A percentile compares a stretch with the other conserved stretches of the same genome.
Conservation (phyloP, 1,140 invertebrate genomes). For the Drosophila gunungcola region DNA sequence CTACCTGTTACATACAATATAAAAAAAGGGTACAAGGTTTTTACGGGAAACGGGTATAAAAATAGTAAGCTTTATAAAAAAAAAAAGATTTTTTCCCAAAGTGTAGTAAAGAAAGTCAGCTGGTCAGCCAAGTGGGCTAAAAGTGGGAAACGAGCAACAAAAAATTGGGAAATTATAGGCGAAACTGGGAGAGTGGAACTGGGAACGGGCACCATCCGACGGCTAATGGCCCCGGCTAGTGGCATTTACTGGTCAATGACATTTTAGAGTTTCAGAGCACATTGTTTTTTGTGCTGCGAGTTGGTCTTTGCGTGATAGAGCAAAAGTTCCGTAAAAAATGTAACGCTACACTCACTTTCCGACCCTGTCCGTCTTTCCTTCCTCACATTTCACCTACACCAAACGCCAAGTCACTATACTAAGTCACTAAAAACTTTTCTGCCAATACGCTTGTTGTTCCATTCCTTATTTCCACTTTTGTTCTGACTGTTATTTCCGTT, state of each 20-base stretch:
- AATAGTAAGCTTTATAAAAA: neutral
- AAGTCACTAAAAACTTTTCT: constrained; percentile 67
- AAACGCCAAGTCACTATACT: constrained; percentile 63
- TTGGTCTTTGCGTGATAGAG: constrained; percentile 58
- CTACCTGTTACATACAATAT: too few relatives aligned
- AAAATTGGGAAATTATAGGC: constrained; percentile 34
- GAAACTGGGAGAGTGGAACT: constrained; percentile 15
- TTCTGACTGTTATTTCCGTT: constrained; percentile 3
- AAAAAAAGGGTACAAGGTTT: too few relatives aligned
- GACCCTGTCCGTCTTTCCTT: constrained; percentile 14
- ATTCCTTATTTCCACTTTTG: constrained; percentile 8
- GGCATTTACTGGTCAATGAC: constrained; percentile 81
- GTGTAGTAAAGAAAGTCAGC: constrained; percentile 59
- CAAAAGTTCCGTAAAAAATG: constrained; percentile 73
- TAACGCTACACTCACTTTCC: constrained; percentile 58
- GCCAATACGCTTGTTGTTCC: constrained; percentile 52
- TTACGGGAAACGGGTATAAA: too few relatives aligned
- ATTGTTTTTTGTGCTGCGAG: constrained; percentile 14
- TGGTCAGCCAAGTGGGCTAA: constrained; percentile 71
- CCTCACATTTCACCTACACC: constrained; percentile 7
- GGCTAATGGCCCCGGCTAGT: constrained; percentile 53
- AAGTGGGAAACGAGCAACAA: constrained; percentile 61
- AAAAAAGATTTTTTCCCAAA: neutral
- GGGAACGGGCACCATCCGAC: constrained; percentile 33
- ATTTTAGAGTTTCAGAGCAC: constrained; percentile 61